Percentiles rank a stretch among this genome's conserved stretches.
Evolutionary conservation across 1,140 invertebrate genomes (phyloP).

Genomic region (Drosophila setifemur): DNA sequence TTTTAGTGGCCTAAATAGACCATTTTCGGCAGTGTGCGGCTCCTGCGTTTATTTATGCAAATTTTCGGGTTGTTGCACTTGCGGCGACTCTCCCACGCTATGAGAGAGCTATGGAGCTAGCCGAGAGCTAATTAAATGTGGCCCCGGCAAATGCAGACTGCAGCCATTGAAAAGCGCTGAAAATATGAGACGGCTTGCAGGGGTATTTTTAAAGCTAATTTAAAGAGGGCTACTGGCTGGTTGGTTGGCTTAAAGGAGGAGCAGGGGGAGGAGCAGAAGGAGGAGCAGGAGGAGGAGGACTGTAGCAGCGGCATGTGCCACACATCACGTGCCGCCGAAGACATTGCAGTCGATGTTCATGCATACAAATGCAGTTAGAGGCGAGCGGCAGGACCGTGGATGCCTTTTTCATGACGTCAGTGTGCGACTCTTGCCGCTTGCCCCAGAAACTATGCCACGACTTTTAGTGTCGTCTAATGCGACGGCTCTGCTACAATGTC

Average conservation of each 20-base stretch:
- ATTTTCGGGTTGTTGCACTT: constrained; percentile 74
- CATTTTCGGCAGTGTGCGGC: neutral
- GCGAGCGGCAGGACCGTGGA: constrained; percentile 11
- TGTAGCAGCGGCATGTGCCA: constrained; percentile 57
- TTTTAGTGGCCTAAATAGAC: rapidly evolving
- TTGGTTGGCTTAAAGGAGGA: neutral
- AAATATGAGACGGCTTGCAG: constrained; percentile 31
- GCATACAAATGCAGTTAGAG: constrained; percentile 67
- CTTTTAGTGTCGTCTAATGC: constrained; percentile 61
- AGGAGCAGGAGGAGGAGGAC: neutral
- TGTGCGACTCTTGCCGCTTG: constrained; percentile 49
- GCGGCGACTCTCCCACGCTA: constrained; percentile 49
- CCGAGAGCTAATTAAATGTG: constrained; percentile 69
- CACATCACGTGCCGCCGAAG: constrained; percentile 74
- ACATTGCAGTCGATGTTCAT: constrained; percentile 67
- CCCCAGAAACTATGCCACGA: constrained; percentile 64
- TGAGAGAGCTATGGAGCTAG: constrained; percentile 4
- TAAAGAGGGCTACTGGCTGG: constrained; percentile 38
- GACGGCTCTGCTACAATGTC: constrained; percentile 59
- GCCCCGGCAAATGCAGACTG: constrained; percentile 40
- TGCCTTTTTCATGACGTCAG: constrained; percentile 72
- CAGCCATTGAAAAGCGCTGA: constrained; percentile 61
- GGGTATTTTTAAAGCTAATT: constrained; percentile 67
- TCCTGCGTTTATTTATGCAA: constrained; percentile 55
- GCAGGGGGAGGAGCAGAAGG: neutral